Percentiles rank a stretch among this genome's conserved stretches.
Conservation (phyloP, 2,888 invertebrate genomes). For the Agrotis exclamationis region DNA sequence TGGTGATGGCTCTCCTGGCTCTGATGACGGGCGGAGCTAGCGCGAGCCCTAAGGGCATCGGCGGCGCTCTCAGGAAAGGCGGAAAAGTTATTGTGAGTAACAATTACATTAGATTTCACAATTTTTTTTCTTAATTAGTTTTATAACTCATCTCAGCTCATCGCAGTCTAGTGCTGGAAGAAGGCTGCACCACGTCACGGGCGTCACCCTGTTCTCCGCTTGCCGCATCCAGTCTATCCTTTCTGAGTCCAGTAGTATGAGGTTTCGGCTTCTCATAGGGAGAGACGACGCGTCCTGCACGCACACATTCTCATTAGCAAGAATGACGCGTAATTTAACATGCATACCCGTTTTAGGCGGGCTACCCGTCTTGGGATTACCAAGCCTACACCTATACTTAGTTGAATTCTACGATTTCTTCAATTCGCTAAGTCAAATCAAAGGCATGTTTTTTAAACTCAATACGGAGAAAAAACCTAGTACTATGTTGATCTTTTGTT, state of each 20-base stretch:
- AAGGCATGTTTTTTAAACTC: not conserved
- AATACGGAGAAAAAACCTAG: not conserved
- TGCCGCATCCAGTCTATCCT: too few relatives aligned
- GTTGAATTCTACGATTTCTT: not conserved
- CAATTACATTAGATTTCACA: not conserved
- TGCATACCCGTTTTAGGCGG: too few relatives aligned
- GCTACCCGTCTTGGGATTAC: too few relatives aligned
- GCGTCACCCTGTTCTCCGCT: too few relatives aligned
- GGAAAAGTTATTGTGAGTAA: slow-evolving; percentile 66
- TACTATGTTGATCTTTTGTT: not conserved
- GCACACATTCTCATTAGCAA: too few relatives aligned
- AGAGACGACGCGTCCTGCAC: too few relatives aligned
- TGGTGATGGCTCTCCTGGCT: slow-evolving; percentile 39
- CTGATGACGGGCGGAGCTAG: slow-evolving; percentile 42
- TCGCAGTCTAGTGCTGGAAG: too few relatives aligned
- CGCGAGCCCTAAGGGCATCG: slow-evolving; percentile 41
- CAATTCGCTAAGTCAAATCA: not conserved
- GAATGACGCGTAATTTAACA: too few relatives aligned
- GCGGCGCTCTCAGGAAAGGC: slow-evolving; percentile 63
- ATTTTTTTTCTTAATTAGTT: not conserved
- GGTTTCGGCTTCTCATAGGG: too few relatives aligned
- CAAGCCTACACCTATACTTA: not conserved
- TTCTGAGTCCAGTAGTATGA: too few relatives aligned
- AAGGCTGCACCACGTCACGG: too few relatives aligned
- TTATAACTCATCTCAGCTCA: not conserved